Conservation (phyloP, 2,797 vertebrate species). For the Falco concolor region DNA sequence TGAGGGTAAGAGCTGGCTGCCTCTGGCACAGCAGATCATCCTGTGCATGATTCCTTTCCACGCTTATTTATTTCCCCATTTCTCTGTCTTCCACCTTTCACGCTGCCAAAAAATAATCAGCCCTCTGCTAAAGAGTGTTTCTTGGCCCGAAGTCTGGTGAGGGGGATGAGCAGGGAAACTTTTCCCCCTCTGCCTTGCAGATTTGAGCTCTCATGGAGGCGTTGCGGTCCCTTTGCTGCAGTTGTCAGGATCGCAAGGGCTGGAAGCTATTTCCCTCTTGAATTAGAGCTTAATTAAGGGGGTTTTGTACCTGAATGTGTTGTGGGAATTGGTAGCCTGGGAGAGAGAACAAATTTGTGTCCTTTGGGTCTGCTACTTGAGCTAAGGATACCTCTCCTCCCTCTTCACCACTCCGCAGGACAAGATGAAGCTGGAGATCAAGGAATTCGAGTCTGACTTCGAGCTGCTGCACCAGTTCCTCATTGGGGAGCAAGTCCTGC, state of each 20-base stretch:
- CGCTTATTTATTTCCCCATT: background rate
- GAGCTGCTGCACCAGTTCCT: constrained; percentile 72
- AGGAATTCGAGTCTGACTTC: constrained; percentile 71
- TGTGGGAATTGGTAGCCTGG: background rate
- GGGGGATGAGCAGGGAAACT: background rate
- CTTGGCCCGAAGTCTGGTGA: background rate
- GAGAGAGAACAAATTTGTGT: accelerated
- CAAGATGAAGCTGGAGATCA: constrained; percentile 71
- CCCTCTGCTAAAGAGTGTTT: background rate
- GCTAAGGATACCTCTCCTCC: background rate
- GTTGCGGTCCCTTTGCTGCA: background rate
- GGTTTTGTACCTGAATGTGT: accelerated
- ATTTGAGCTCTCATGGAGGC: background rate
- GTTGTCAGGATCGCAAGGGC: accelerated
- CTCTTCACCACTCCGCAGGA: constrained; percentile 33
- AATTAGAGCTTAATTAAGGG: background rate
- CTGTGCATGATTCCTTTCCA: too few relatives aligned
- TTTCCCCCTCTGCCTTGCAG: background rate
- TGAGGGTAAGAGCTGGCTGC: constrained; percentile 57
- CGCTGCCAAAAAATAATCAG: background rate
- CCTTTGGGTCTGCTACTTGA: background rate
- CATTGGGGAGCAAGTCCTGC: constrained; percentile 69
- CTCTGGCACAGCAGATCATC: background rate
- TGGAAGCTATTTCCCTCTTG: background rate
- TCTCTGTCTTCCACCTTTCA: background rate